These are phyloP conservation scores for Oryzias celebensis DNA, from an alignment of 2,113 vertebrate species.

Conservation along the genomic window DNA sequence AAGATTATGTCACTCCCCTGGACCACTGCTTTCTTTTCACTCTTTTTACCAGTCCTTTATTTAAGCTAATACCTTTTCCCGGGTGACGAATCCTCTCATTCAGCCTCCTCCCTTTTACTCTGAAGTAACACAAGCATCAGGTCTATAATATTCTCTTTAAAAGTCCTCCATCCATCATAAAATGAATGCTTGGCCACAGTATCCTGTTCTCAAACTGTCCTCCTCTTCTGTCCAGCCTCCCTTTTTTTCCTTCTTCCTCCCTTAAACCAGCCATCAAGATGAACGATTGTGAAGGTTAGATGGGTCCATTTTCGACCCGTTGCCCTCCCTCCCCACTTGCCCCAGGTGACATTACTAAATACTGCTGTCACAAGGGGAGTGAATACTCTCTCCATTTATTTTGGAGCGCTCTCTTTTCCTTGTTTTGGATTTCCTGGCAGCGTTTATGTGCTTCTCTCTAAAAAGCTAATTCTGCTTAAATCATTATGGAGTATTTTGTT, in stretches of 20 bases:
- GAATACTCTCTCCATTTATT: constrained; percentile 68
- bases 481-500: too few species aligned
- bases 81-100: constrained; percentile 73
- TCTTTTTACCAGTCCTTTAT: constrained; percentile 49
- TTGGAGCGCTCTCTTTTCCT: constrained; percentile 25
- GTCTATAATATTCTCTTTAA: constrained; percentile 62
- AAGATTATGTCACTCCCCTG: constrained; percentile 48
- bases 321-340: constrained; percentile 48
- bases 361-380: constrained; percentile 69
- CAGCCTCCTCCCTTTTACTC: constrained; percentile 40
- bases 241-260: constrained; percentile 19
- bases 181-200: constrained; percentile 37
- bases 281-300: constrained; percentile 77
- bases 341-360: constrained; percentile 80
- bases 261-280: constrained; percentile 75
- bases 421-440: constrained; percentile 39
- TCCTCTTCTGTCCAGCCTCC: constrained; percentile 24
- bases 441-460: neutral
- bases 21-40: constrained; percentile 16
- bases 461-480: too few species aligned
- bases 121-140: constrained; percentile 41
- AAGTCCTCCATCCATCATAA: constrained; percentile 76
- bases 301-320: constrained; percentile 69
- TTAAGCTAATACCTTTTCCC: constrained; percentile 73
- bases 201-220: constrained; percentile 33